These are phyloP conservation scores for Redunca redunca DNA, from an alignment of 2,113 vertebrate species.

Conservation along the genomic window DNA sequence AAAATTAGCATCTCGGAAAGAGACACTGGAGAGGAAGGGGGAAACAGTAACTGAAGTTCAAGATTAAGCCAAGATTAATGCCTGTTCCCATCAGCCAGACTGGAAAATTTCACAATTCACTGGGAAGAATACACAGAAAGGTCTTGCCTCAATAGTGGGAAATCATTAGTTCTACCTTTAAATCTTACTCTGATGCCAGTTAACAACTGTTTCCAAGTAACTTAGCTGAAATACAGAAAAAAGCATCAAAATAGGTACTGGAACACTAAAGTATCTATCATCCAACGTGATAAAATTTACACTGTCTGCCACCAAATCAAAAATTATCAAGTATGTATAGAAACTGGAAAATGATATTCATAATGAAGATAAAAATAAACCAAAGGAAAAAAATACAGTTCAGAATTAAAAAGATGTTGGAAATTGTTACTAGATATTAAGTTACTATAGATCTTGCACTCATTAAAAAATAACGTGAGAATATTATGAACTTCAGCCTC, in stretches of 20 bases:
- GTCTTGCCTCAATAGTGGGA: background rate
- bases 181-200: background rate
- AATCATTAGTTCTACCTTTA: background rate
- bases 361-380: background rate
- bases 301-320: background rate
- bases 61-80: background rate
- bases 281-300: background rate
- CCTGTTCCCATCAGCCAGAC: background rate
- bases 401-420: background rate
- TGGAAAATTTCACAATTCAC: background rate
- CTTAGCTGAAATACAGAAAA: background rate
- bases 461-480: background rate
- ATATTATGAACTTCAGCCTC: background rate
- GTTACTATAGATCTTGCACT: background rate
- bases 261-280: background rate
- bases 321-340: background rate
- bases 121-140: background rate
- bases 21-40: background rate
- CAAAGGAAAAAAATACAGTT: background rate
- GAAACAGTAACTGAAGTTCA: background rate
- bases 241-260: background rate
- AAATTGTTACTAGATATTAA: background rate
- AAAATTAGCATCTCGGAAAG: background rate
- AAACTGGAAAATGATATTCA: background rate
- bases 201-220: background rate